phyloP scores from a whole-genome alignment of 2,797 vertebrate genomes.

The Acomys russatus region DNA sequence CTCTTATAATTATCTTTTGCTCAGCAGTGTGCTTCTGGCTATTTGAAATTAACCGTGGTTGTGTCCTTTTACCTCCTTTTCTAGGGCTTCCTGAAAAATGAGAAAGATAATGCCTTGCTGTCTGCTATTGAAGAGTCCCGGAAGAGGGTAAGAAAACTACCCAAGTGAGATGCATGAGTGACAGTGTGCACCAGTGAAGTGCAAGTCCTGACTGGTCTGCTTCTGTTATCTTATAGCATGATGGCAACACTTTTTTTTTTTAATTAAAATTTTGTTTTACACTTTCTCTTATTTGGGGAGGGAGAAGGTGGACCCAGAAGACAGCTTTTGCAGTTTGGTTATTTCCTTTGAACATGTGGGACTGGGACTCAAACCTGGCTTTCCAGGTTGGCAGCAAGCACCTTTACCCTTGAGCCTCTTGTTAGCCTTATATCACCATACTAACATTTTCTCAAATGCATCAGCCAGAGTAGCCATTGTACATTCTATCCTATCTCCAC shows the following conservation, averaged over 20 bases:
- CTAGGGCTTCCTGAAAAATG: conserved; percentile 99
- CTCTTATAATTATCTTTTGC: not conserved
- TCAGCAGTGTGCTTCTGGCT: not conserved
- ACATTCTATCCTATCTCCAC: not conserved
- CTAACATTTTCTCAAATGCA: conserved; percentile 43
- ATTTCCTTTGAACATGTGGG: not conserved
- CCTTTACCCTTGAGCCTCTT: not conserved
- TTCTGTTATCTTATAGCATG: conserved; percentile 18
- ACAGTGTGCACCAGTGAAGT: not conserved
- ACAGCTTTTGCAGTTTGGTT: not conserved
- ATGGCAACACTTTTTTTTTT: not conserved
- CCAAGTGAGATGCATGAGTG: conserved; percentile 21
- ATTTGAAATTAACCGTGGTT: conserved; percentile 36
- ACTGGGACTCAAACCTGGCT: not conserved
- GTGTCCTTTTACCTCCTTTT: conserved; percentile 54
- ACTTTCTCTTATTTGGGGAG: not conserved
- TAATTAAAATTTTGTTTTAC: not conserved
- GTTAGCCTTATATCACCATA: not conserved
- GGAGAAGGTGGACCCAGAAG: not conserved
- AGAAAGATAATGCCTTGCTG: conserved; percentile 98
- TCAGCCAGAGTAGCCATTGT: not conserved
- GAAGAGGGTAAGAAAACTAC: conserved; percentile 93
- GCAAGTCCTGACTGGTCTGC: not conserved
- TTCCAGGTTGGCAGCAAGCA: not conserved
- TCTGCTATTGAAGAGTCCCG: conserved; percentile 99